These are phyloP conservation scores for Cydia fagiglandana DNA, from an alignment of 1,140 invertebrate genomes.

Conservation along the genomic window DNA sequence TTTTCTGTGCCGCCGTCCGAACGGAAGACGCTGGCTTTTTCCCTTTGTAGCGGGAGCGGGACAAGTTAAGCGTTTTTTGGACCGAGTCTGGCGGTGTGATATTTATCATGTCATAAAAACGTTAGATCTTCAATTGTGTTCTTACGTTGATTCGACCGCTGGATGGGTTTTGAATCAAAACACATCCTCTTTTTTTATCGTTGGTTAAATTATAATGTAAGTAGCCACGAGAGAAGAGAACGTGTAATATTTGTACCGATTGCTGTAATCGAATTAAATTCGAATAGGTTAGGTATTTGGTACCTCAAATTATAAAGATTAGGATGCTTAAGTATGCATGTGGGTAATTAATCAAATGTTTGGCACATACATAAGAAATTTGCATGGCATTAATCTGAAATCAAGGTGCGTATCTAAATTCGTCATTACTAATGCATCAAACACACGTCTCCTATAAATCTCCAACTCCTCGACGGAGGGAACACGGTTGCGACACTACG, in stretches of 20 bases:
- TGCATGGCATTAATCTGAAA: background rate
- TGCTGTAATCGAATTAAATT: too few species aligned
- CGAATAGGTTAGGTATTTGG: too few species aligned
- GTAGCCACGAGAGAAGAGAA: background rate
- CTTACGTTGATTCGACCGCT: slow-evolving; percentile 53
- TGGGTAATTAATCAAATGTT: too few species aligned
- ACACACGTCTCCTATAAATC: slow-evolving; percentile 21
- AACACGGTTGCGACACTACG: slow-evolving; percentile 31
- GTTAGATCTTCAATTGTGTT: slow-evolving; percentile 67
- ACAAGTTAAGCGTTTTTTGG: slow-evolving; percentile 79
- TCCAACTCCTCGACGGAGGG: slow-evolving; percentile 7
- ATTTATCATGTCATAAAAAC: slow-evolving; percentile 76
- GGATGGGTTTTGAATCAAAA: slow-evolving; percentile 40
- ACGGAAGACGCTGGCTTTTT: slow-evolving; percentile 78
- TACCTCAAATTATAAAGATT: too few species aligned
- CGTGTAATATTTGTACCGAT: too few species aligned
- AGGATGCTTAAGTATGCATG: too few species aligned
- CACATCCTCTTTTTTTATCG: slow-evolving; percentile 33
- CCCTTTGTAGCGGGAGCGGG: slow-evolving; percentile 75
- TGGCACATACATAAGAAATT: background rate
- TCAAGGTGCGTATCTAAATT: slow-evolving; percentile 18
- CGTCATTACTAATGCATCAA: slow-evolving; percentile 27
- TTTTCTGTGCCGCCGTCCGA: slow-evolving; percentile 76
- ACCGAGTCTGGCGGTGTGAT: slow-evolving; percentile 65
- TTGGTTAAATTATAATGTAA: background rate